Evolutionary conservation across 2,888 invertebrate species (phyloP).

Genomic region (Chaetoderma sp.): DNA sequence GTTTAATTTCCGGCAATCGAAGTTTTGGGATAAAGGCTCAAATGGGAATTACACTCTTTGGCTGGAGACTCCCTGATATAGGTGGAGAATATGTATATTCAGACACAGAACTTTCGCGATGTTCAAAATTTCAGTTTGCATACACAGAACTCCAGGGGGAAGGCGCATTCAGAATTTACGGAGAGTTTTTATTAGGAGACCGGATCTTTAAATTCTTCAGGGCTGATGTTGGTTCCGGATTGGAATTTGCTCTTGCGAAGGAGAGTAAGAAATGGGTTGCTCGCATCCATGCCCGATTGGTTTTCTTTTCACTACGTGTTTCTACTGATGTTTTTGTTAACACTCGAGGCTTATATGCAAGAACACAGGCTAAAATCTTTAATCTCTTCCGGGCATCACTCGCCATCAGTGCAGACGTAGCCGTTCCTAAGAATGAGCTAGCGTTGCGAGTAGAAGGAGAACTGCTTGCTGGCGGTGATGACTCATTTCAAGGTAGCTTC

Average conservation of each 20-base stretch:
- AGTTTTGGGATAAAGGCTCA: background rate
- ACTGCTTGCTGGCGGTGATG: background rate
- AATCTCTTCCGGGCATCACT: background rate
- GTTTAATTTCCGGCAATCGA: background rate
- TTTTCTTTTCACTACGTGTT: background rate
- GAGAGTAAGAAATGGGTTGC: slow-evolving; percentile 2
- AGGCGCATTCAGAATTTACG: slow-evolving; percentile 22
- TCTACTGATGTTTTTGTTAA: background rate
- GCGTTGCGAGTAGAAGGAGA: background rate
- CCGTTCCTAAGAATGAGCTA: background rate
- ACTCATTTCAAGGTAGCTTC: background rate
- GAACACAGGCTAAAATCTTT: background rate
- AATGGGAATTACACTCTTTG: background rate
- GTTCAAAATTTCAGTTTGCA: slow-evolving; percentile 24
- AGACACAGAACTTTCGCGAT: slow-evolving; percentile 5
- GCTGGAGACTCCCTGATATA: background rate
- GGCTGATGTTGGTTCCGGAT: background rate
- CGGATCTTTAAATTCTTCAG: background rate
- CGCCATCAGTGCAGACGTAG: background rate
- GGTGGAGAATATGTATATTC: slow-evolving; percentile 3
- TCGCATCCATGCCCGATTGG: background rate
- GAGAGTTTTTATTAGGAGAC: no score
- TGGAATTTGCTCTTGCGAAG: background rate
- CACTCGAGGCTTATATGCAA: background rate
- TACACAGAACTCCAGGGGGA: slow-evolving; percentile 23